phyloP scores from a whole-genome alignment of 2,113 vertebrate genomes.

The Trichechus manatus region DNA sequence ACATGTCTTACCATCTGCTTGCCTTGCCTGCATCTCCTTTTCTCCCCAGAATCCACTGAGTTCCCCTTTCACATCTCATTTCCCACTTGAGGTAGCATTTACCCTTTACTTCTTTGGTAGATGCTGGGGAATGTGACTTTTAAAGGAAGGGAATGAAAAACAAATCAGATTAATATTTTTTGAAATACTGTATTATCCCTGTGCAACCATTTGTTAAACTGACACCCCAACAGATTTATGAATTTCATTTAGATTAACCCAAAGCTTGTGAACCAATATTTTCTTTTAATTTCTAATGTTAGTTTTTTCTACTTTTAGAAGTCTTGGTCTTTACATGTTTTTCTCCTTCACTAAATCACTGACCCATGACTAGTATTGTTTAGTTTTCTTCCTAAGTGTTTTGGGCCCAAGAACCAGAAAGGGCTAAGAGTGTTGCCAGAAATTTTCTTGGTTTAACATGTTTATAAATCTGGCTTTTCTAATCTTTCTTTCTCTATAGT shows the following conservation, averaged over 20 bases:
- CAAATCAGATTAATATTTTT: background rate
- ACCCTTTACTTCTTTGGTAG: background rate
- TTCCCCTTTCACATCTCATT: background rate
- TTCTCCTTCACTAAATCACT: constrained; percentile 7
- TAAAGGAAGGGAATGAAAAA: background rate
- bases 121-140: background rate
- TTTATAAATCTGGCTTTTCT: background rate
- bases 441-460: constrained; percentile 18
- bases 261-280: background rate
- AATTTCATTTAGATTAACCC: constrained; percentile 8
- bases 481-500: background rate
- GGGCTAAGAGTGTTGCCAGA: background rate
- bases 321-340: constrained; percentile 30
- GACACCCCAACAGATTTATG: background rate
- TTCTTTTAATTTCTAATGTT: constrained; percentile 20
- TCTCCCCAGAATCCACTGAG: background rate
- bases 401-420: constrained; percentile 33
- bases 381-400: constrained; percentile 21
- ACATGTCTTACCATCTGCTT: background rate
- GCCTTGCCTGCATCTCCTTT: background rate
- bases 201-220: background rate
- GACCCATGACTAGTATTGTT: background rate
- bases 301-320: background rate
- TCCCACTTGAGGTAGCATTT: background rate
- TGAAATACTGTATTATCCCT: background rate